These are phyloP conservation scores for Lithophane ornitopus DNA, from an alignment of 2,888 invertebrate genomes.

Conservation along the genomic window DNA sequence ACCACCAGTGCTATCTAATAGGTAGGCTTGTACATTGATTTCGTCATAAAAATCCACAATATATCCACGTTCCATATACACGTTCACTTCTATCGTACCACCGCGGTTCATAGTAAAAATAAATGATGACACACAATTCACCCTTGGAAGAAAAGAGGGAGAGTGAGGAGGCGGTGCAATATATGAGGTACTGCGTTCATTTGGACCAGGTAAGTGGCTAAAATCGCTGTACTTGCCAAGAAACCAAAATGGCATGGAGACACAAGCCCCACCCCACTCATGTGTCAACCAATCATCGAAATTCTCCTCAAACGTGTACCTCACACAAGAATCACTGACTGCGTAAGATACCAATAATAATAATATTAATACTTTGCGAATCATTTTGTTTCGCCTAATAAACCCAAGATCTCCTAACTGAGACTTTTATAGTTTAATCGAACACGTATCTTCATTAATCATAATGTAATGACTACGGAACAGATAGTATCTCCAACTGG, in stretches of 20 bases:
- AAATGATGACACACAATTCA: too few relatives aligned
- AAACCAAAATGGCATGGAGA: not conserved
- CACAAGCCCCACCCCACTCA: not conserved
- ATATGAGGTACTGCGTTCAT: too few relatives aligned
- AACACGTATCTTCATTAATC: slow-evolving; percentile 50
- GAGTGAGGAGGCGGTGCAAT: too few relatives aligned
- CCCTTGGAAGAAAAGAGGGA: too few relatives aligned
- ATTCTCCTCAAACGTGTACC: not conserved
- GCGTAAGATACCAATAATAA: slow-evolving; percentile 39
- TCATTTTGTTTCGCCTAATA: slow-evolving; percentile 25
- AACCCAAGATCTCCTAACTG: slow-evolving; percentile 50
- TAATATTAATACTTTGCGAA: slow-evolving; percentile 9
- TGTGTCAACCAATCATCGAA: not conserved
- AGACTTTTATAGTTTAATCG: slow-evolving; percentile 31
- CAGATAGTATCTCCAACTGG: slow-evolving; percentile 2
- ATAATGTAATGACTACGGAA: slow-evolving; percentile 2
- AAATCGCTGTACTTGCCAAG: slow-evolving; percentile 3
- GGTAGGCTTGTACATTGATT: too few relatives aligned
- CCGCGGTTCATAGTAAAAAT: too few relatives aligned
- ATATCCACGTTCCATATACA: too few relatives aligned
- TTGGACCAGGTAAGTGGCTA: too few relatives aligned
- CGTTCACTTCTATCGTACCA: too few relatives aligned
- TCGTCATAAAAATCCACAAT: too few relatives aligned
- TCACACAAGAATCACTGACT: slow-evolving; percentile 3
- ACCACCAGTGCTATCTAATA: too few relatives aligned